These are phyloP conservation scores for Polymixis lichenea DNA, from an alignment of 2,888 invertebrate genomes.

Conservation along the genomic window DNA sequence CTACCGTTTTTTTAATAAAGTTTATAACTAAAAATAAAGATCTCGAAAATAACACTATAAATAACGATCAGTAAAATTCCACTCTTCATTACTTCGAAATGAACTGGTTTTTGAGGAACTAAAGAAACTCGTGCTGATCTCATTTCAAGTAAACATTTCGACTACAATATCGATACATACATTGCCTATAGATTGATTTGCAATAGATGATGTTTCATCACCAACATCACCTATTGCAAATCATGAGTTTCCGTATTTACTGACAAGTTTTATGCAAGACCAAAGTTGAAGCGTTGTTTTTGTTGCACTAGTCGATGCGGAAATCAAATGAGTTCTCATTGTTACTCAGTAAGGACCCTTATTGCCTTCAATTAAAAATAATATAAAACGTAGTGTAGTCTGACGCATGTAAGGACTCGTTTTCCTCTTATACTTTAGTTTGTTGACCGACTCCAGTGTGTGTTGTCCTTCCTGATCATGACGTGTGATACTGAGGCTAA, in stretches of 20 bases:
- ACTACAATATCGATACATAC: neutral
- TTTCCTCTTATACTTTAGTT: constrained; percentile 64
- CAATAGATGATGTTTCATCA: too few relatives aligned
- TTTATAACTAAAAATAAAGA: constrained; percentile 8
- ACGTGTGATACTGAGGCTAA: constrained; percentile 74
- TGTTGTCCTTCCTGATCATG: constrained; percentile 58
- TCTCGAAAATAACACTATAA: constrained; percentile 8
- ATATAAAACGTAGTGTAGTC: constrained; percentile 52
- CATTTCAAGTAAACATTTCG: neutral
- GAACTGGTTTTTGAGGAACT: constrained; percentile 33
- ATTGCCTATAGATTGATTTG: neutral
- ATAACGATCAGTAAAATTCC: constrained; percentile 23
- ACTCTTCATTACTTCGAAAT: constrained; percentile 12
- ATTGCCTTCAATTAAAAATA: constrained; percentile 65
- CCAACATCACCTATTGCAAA: neutral
- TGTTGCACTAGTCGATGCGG: constrained; percentile 34
- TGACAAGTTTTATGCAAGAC: constrained; percentile 1
- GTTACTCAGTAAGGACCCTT: constrained; percentile 62
- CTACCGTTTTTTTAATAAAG: neutral
- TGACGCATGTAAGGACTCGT: constrained; percentile 49
- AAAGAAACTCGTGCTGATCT: constrained; percentile 34
- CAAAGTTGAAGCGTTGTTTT: constrained; percentile 31
- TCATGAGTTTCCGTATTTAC: constrained; percentile 6
- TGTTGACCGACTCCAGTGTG: constrained; percentile 37
- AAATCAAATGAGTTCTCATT: constrained; percentile 60